These are phyloP conservation scores for Siniperca chuatsi DNA, from an alignment of 2,113 vertebrate genomes.

Conservation along the genomic window DNA sequence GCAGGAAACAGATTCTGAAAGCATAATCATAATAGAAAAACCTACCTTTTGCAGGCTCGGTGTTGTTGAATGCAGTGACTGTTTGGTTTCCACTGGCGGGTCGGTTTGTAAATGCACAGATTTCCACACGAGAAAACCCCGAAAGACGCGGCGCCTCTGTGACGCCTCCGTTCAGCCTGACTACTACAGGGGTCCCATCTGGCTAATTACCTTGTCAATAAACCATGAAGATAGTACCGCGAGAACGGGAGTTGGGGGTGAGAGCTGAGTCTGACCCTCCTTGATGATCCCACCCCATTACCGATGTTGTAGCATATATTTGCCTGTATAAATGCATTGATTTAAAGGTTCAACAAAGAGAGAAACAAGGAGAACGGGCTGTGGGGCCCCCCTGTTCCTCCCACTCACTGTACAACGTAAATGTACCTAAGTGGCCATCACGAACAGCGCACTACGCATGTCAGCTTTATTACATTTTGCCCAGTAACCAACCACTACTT, in stretches of 20 bases:
- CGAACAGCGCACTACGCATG: too few species aligned
- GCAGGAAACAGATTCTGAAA: conserved; percentile 9
- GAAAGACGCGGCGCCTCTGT: not conserved
- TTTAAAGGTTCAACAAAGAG: not conserved
- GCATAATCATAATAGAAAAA: not conserved
- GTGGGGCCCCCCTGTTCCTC: too few species aligned
- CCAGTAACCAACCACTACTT: too few species aligned
- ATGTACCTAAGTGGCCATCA: too few species aligned
- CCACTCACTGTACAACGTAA: too few species aligned
- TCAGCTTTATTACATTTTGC: too few species aligned
- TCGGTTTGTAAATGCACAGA: not conserved
- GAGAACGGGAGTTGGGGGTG: conserved; percentile 52
- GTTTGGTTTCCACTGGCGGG: not conserved
- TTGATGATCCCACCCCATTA: not conserved
- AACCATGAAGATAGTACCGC: conserved; percentile 51
- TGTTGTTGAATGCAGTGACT: not conserved
- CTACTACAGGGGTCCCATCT: conserved; percentile 68
- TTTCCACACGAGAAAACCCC: not conserved
- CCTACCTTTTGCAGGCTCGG: conserved; percentile 41
- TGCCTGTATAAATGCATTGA: not conserved
- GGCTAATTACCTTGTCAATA: conserved; percentile 77
- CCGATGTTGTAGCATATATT: not conserved
- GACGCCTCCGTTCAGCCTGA: conserved; percentile 18
- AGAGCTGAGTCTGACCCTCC: conserved; percentile 23
- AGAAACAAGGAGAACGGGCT: too few species aligned